Percentiles rank a stretch among this genome's conserved stretches.
These are phyloP conservation scores for Amphipoea lucens DNA, from an alignment of 2,888 invertebrate genomes.

Conservation along the genomic window DNA sequence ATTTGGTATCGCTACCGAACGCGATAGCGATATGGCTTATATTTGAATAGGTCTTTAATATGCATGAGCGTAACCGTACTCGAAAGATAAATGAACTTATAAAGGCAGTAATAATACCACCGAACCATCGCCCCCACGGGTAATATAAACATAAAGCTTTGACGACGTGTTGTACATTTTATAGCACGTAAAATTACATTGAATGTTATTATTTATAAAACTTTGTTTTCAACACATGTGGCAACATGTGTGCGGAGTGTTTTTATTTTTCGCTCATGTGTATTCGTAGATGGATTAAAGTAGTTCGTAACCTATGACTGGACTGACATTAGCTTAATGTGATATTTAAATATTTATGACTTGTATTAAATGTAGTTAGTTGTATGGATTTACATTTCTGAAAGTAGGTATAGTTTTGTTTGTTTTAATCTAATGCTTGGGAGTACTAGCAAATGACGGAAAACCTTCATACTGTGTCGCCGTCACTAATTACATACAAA, in stretches of 20 bases:
- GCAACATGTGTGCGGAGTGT: slow-evolving; percentile 54
- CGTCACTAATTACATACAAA: background rate
- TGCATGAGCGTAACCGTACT: slow-evolving; percentile 68
- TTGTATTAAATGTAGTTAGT: slow-evolving; percentile 84
- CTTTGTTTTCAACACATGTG: slow-evolving; percentile 51
- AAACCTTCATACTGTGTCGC: background rate
- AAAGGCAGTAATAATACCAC: slow-evolving; percentile 44
- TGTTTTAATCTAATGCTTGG: slow-evolving; percentile 70
- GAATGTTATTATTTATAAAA: slow-evolving; percentile 57
- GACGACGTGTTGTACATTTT: slow-evolving; percentile 36
- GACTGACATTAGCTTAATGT: slow-evolving; percentile 89
- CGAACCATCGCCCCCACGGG: slow-evolving; percentile 34
- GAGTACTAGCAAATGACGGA: slow-evolving; percentile 60
- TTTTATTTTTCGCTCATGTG: slow-evolving; percentile 72
- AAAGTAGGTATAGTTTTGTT: slow-evolving; percentile 73
- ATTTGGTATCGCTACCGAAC: background rate
- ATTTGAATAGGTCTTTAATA: slow-evolving; percentile 45
- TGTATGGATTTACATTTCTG: slow-evolving; percentile 78
- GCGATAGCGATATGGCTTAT: background rate
- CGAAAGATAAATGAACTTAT: slow-evolving; percentile 8
- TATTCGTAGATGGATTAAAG: slow-evolving; percentile 74
- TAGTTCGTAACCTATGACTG: slow-evolving; percentile 86
- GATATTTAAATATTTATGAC: slow-evolving; percentile 89
- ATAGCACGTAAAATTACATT: slow-evolving; percentile 35
- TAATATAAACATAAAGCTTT: slow-evolving; percentile 40